These are phyloP conservation scores for Alitta virens DNA, from an alignment of 2,888 invertebrate species.

Conservation along the genomic window DNA sequence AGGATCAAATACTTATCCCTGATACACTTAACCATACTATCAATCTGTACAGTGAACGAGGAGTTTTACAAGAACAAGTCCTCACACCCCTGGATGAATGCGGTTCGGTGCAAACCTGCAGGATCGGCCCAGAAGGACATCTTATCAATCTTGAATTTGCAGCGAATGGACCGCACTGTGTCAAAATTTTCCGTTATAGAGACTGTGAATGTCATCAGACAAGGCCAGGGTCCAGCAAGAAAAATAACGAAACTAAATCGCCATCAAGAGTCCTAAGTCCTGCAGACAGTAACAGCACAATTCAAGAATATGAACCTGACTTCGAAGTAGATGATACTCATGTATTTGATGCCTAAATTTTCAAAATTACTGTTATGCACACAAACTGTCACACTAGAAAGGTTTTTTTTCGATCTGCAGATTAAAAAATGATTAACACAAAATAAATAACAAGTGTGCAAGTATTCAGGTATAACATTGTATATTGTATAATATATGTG, in stretches of 20 bases:
- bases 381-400: too few species aligned
- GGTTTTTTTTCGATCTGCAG: too few species aligned
- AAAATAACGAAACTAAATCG: neutral
- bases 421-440: too few species aligned
- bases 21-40: constrained; percentile 49
- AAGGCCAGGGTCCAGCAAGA: neutral
- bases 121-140: constrained; percentile 50
- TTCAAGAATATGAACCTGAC: too few species aligned
- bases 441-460: too few species aligned
- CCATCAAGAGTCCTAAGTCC: too few species aligned
- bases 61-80: constrained; percentile 37
- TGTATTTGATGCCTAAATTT: too few species aligned
- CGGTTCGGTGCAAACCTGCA: constrained; percentile 42
- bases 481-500: too few species aligned
- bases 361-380: too few species aligned
- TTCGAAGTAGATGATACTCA: too few species aligned
- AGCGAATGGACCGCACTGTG: constrained; percentile 42
- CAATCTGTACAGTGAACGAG: constrained; percentile 42
- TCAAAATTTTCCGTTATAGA: constrained; percentile 48
- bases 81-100: constrained; percentile 42
- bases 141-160: constrained; percentile 44
- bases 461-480: too few species aligned
- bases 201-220: constrained; percentile 32
- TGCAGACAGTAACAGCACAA: too few species aligned
- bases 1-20: constrained; percentile 39